These are phyloP conservation scores for Lagopus leucura DNA, from an alignment of 2,113 vertebrate genomes.

Conservation along the genomic window DNA sequence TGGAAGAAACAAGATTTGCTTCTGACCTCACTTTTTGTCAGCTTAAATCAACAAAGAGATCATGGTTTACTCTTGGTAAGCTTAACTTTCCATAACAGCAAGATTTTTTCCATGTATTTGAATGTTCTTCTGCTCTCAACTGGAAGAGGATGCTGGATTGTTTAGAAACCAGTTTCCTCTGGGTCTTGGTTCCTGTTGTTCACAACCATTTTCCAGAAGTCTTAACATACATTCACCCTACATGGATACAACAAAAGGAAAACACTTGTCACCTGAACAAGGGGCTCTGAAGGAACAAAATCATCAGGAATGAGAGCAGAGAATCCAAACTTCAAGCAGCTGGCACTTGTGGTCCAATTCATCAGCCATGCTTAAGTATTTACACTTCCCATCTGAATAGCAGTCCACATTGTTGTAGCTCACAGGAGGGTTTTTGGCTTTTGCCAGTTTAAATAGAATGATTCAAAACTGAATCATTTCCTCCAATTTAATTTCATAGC, in stretches of 20 bases:
- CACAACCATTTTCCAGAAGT: slow-evolving; percentile 46
- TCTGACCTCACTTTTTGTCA: slow-evolving; percentile 59
- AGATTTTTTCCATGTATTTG: slow-evolving; percentile 3
- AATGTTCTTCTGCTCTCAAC: slow-evolving; percentile 48
- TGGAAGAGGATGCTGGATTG: slow-evolving; percentile 54
- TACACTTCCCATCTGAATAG: slow-evolving; percentile 59
- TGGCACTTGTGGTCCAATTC: slow-evolving; percentile 41
- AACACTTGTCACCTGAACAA: slow-evolving; percentile 65
- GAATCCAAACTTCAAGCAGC: slow-evolving; percentile 20
- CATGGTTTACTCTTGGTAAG: slow-evolving; percentile 30
- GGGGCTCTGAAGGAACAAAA: slow-evolving; percentile 35
- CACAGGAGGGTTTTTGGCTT: slow-evolving; percentile 63
- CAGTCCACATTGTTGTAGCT: slow-evolving; percentile 60
- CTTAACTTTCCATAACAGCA: slow-evolving; percentile 44
- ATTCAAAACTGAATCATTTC: slow-evolving; percentile 77
- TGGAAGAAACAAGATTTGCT: slow-evolving; percentile 47
- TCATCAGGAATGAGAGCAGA: slow-evolving; percentile 9
- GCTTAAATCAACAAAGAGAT: slow-evolving; percentile 70
- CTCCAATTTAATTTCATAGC: slow-evolving; percentile 76
- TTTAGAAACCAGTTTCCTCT: slow-evolving; percentile 56
- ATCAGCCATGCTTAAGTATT: slow-evolving; percentile 46
- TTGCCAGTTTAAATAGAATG: slow-evolving; percentile 70
- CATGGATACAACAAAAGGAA: slow-evolving; percentile 50
- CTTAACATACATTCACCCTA: neutral
- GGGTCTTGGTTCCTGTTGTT: slow-evolving; percentile 39